A percentile compares a stretch with the other conserved stretches of the same genome.
Evolutionary conservation across 2,797 vertebrate genomes (phyloP).

Genomic region (Garrulus glandarius): DNA sequence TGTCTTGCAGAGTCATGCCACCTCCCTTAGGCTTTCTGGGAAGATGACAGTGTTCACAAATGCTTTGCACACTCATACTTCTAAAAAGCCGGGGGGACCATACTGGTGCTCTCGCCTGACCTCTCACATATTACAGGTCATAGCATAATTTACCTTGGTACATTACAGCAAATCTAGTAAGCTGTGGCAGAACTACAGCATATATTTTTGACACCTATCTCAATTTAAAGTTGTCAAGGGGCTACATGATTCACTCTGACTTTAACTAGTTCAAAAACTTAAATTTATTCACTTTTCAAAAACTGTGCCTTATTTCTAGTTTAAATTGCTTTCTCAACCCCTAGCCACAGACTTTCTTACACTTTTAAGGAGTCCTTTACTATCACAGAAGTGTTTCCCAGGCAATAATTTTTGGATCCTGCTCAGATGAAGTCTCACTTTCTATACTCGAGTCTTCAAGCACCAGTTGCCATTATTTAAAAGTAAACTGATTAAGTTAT

Average conservation of each 20-base stretch:
- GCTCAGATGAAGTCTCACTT: not conserved
- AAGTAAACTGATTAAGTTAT: not conserved
- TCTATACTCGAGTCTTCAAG: not conserved
- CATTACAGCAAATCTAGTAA: not conserved
- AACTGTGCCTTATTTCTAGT: not conserved
- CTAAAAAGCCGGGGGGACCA: not conserved
- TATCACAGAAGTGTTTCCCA: not conserved
- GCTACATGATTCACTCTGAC: not conserved
- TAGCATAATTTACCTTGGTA: not conserved
- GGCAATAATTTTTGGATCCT: not conserved
- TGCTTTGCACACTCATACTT: not conserved
- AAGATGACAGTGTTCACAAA: not conserved
- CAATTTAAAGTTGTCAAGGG: not conserved
- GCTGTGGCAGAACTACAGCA: not conserved
- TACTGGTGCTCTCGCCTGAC: not conserved
- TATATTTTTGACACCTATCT: not conserved
- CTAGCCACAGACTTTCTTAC: not conserved
- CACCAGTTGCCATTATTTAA: not conserved
- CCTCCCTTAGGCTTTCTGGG: not conserved
- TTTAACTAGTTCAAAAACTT: not conserved
- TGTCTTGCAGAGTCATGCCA: not conserved
- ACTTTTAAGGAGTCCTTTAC: not conserved
- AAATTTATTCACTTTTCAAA: not conserved
- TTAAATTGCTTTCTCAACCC: not conserved
- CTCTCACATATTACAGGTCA: rapidly evolving